These are phyloP conservation scores for Morpho helenor DNA, from an alignment of 2,888 invertebrate genomes.

Conservation along the genomic window DNA sequence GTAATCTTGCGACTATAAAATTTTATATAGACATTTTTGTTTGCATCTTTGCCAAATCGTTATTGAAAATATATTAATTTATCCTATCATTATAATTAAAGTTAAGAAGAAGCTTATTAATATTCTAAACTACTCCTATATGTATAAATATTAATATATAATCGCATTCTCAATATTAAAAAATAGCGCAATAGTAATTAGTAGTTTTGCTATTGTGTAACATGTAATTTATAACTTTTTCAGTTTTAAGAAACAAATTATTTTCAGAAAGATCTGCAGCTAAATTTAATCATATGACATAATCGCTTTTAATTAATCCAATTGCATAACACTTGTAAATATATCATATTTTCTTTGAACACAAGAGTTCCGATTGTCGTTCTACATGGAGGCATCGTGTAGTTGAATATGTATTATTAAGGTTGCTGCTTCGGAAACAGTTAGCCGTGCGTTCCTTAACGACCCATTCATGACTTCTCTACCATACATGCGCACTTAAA, in stretches of 20 bases:
- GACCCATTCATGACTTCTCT: constrained; percentile 50
- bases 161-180: no score
- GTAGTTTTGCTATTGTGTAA: neutral
- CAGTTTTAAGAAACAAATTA: neutral
- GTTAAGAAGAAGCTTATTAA: no score
- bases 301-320: constrained; percentile 8
- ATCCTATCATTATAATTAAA: no score
- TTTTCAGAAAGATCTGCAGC: neutral
- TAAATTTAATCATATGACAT: constrained; percentile 1
- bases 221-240: constrained; percentile 1
- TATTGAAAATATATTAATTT: no score
- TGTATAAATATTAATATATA: no score
- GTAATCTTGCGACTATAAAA: no score
- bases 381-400: constrained; percentile 14
- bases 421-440: constrained; percentile 45
- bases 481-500: constrained; percentile 10
- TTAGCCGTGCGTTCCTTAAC: constrained; percentile 51
- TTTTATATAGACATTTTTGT: no score
- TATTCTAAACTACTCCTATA: no score
- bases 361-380: constrained; percentile 20
- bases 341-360: constrained; percentile 13
- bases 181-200: no score
- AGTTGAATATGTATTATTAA: constrained; percentile 20
- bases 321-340: constrained; percentile 6
- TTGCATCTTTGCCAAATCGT: no score